Conservation (phyloP, 2,888 invertebrate genomes). For the Chrysolina haemoptera region DNA sequence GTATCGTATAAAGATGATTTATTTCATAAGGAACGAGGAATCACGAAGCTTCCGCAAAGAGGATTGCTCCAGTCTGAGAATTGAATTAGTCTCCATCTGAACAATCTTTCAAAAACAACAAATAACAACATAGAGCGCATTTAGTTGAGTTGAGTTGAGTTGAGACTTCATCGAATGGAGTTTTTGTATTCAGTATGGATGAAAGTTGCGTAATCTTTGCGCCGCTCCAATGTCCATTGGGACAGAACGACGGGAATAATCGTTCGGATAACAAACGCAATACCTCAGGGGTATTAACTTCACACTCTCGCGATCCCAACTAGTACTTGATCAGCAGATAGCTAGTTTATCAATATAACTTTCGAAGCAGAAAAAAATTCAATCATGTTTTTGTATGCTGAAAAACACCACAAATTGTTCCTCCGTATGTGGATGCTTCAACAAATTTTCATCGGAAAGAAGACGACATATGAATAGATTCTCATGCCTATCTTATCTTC, state of each 20-base stretch:
- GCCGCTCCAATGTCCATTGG: conserved; percentile 29
- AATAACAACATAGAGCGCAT: conserved; percentile 13
- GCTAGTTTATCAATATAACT: conserved; percentile 16
- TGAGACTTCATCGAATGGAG: conserved; percentile 12
- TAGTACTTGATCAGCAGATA: conserved; percentile 6
- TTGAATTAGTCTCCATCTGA: conserved; percentile 21
- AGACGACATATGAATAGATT: too few species aligned
- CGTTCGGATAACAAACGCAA: conserved; percentile 25
- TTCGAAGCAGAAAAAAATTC: not conserved
- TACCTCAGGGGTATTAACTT: conserved; percentile 3
- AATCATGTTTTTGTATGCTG: not conserved
- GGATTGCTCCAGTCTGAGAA: conserved; percentile 1
- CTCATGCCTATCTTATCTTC: too few species aligned
- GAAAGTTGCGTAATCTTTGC: conserved; percentile 31
- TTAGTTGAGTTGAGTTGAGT: conserved; percentile 3
- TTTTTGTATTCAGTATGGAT: conserved; percentile 26
- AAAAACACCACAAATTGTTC: not conserved
- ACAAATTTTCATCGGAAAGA: too few species aligned
- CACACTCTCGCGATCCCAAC: conserved; percentile 17
- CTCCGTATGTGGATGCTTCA: too few species aligned
- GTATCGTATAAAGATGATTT: conserved; percentile 17
- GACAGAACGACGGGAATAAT: conserved; percentile 22
- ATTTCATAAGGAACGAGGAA: conserved; percentile 14
- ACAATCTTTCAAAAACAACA: conserved; percentile 16
- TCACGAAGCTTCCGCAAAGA: conserved; percentile 11